These are phyloP conservation scores for silkworm (Bombyx mori) DNA, from an alignment of 1,140 invertebrate genomes.

Conservation along the genomic window DNA sequence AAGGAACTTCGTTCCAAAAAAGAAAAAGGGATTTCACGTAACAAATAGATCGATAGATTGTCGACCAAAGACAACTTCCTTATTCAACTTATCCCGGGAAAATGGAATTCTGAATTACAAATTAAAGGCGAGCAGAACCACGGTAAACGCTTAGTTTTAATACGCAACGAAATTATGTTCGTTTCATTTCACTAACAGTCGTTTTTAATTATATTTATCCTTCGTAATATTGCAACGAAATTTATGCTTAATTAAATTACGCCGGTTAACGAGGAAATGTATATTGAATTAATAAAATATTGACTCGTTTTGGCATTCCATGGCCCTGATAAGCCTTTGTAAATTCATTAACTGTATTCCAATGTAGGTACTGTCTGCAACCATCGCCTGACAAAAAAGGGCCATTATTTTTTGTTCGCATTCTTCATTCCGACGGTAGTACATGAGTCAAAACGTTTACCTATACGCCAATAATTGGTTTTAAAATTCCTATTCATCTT, in stretches of 20 bases:
- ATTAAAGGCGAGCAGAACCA: too few species aligned
- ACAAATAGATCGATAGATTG: too few species aligned
- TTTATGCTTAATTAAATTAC: conserved; percentile 13
- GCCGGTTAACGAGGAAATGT: background rate
- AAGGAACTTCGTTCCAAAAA: too few species aligned
- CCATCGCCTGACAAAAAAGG: too few species aligned
- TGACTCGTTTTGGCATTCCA: background rate
- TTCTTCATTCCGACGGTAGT: background rate
- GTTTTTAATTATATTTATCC: conserved; percentile 42
- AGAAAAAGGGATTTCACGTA: too few species aligned
- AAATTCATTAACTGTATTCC: background rate
- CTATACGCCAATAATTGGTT: background rate
- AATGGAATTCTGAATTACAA: too few species aligned
- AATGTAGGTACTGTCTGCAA: background rate
- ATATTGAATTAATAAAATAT: conserved; percentile 1
- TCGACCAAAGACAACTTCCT: too few species aligned
- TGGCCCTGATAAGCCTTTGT: background rate
- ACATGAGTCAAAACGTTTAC: background rate
- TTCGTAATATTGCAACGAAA: conserved; percentile 28
- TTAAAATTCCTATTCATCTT: background rate
- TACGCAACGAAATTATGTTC: too few species aligned
- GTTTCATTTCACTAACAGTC: conserved; percentile 9
- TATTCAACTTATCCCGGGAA: too few species aligned
- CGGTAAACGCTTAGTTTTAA: too few species aligned
- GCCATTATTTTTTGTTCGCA: background rate